Base-by-base conservation (phyloP, 2,888 invertebrate genomes). In the Zygothrica quintamaculata region DNA sequence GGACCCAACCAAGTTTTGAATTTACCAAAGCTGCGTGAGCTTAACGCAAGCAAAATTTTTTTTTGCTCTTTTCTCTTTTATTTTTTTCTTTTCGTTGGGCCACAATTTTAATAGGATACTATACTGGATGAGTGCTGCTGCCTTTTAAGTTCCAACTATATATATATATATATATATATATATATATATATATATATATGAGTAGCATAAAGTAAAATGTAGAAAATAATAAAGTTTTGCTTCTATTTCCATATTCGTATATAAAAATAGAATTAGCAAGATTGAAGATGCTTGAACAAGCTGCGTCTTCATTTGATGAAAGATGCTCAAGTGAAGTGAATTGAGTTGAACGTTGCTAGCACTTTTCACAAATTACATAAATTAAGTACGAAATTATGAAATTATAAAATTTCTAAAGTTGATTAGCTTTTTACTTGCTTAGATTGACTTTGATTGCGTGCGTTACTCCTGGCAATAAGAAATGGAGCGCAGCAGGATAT, bases 381-480 rank as follows among this genome's bases (percentile, higher is more conserved):
- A 70, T 59, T 70, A 55, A n/a, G 39, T 61, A 57, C 29, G 43
- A 53, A 85, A 85, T 85, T 78, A 76, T 77, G 74, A 72, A 85
- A 85, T 79, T 85, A 76, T 57, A 56, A 65, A 62, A 75, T 67
- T 52, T 29, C 58, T n/a, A 22, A 76, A 85, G 59, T 76, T 85
- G 79, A 79, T 79, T 85, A 78, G 71, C 60, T 61, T 59, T 65
- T 64, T 29, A n/a, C n/a, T n/a, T n/a, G n/a, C 40, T 33, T 18
- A 48, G 71, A 77, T 61, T 67, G 51, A 40, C 52, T 76, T 75
- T 71, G 77, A 84, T 65, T 76, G 77, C 43, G 25, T 52, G 42
- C 31, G 13, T 22, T 29, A 5, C 44, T 37, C 39, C 29, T 34
- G 33, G 22, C 46, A 40, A 50, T 59, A 15, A 47, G 4, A 36